These are phyloP conservation scores for Ellobium chinense DNA, from an alignment of 2,888 invertebrate genomes.

Conservation along the genomic window DNA sequence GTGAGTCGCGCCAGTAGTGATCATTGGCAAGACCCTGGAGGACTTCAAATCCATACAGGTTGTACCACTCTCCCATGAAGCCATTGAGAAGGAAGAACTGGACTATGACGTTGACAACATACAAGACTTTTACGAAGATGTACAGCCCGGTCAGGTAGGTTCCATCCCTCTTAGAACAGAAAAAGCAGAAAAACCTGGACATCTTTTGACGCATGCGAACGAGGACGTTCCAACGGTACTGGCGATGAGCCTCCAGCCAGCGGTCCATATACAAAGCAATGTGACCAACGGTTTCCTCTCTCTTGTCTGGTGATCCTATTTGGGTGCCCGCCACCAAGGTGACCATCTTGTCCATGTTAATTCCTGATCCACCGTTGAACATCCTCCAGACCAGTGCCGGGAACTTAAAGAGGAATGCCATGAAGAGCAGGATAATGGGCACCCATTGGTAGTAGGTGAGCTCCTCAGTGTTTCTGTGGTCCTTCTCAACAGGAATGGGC, in stretches of 20 bases:
- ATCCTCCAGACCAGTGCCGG: slow-evolving; percentile 80
- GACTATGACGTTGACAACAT: slow-evolving; percentile 66
- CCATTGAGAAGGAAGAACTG: slow-evolving; percentile 73
- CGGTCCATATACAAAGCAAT: slow-evolving; percentile 69
- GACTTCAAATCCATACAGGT: slow-evolving; percentile 70
- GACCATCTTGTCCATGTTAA: slow-evolving; percentile 72
- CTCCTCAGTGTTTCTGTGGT: slow-evolving; percentile 63
- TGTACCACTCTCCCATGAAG: slow-evolving; percentile 71
- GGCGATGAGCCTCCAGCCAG: slow-evolving; percentile 70
- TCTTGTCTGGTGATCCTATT: slow-evolving; percentile 62
- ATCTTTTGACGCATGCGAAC: slow-evolving; percentile 66
- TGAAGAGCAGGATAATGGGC: slow-evolving; percentile 79
- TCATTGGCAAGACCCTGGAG: slow-evolving; percentile 61
- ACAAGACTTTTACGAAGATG: slow-evolving; percentile 66
- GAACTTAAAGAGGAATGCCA: slow-evolving; percentile 80
- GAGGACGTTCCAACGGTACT: slow-evolving; percentile 66
- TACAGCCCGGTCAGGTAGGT: slow-evolving; percentile 72
- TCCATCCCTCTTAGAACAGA: slow-evolving; percentile 71
- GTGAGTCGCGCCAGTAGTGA: slow-evolving; percentile 63
- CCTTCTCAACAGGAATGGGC: slow-evolving; percentile 63
- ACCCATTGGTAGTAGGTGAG: slow-evolving; percentile 77
- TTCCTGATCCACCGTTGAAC: slow-evolving; percentile 71
- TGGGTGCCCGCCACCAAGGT: slow-evolving; percentile 66
- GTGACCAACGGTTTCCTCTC: slow-evolving; percentile 65
- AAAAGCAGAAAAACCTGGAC: slow-evolving; percentile 63